Conservation (phyloP, 2,113 vertebrate genomes). For the Perca flavescens region DNA sequence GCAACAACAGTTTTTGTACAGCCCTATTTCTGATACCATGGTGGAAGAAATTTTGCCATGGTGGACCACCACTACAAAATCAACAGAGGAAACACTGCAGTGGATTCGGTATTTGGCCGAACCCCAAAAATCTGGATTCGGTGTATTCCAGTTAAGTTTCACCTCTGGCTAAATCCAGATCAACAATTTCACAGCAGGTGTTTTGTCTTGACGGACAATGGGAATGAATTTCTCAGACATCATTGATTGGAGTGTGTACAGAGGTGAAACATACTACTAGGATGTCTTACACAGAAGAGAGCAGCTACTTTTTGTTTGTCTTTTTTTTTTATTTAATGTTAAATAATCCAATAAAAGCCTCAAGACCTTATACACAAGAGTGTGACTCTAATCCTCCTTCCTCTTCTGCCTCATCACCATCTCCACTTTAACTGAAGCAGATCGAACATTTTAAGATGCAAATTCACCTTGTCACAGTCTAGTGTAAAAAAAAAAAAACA, state of each 20-base stretch:
- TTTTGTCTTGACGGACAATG: constrained; percentile 8
- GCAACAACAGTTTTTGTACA: too few relatives aligned
- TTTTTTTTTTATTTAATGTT: background rate
- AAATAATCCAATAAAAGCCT: background rate
- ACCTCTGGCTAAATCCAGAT: background rate
- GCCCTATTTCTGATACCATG: too few relatives aligned
- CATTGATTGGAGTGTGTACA: background rate
- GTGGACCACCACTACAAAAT: too few relatives aligned
- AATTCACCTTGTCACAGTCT: background rate
- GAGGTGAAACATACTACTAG: background rate
- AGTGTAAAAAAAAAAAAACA: too few relatives aligned
- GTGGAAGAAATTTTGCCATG: too few relatives aligned
- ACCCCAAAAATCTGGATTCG: too few relatives aligned
- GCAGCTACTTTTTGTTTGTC: background rate
- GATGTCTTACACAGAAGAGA: background rate
- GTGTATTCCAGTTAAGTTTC: background rate
- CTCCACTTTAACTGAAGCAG: background rate
- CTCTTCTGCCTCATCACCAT: background rate
- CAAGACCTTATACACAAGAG: background rate
- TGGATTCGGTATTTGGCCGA: too few relatives aligned
- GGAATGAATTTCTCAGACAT: background rate
- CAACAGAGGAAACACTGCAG: too few relatives aligned
- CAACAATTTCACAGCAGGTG: constrained; percentile 10
- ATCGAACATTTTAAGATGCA: background rate
- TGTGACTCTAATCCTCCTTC: background rate